phyloP scores from a whole-genome alignment of 1,140 invertebrate species.

The Chrysopa pallens region DNA sequence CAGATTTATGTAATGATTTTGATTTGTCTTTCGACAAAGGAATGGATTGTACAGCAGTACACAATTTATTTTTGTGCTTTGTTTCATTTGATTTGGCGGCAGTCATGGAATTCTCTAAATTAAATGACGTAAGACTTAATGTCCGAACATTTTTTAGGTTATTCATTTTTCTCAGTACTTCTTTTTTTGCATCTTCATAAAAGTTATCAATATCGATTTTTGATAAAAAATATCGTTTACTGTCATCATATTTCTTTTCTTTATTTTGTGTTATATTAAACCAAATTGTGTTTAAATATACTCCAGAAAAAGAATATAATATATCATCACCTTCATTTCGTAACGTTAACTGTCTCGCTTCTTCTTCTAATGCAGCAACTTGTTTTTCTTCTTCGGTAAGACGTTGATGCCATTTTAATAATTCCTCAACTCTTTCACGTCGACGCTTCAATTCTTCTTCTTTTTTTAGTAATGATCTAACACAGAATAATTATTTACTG shows the following conservation, averaged over 20 bases:
- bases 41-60: no score
- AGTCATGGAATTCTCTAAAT: no score
- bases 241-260: not conserved
- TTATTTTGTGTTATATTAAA: not conserved
- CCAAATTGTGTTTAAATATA: not conserved
- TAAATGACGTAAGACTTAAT: no score
- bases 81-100: no score
- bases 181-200: not conserved
- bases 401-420: constrained; percentile 20
- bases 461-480: constrained; percentile 13
- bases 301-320: no score
- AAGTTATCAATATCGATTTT: not conserved
- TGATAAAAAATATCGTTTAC: not conserved
- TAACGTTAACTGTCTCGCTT: constrained; percentile 7
- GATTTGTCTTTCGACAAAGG: no score
- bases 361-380: constrained; percentile 17
- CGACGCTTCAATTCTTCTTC: constrained; percentile 19
- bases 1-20: no score
- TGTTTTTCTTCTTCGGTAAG: constrained; percentile 19
- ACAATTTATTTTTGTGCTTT: no score
- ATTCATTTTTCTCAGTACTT: not conserved
- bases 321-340: not conserved
- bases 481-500: no score
- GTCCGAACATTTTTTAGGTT: no score
- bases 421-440: constrained; percentile 17